These are phyloP conservation scores for Tretioscincus oriximinensis DNA, from an alignment of 2,113 vertebrate genomes.

Conservation along the genomic window DNA sequence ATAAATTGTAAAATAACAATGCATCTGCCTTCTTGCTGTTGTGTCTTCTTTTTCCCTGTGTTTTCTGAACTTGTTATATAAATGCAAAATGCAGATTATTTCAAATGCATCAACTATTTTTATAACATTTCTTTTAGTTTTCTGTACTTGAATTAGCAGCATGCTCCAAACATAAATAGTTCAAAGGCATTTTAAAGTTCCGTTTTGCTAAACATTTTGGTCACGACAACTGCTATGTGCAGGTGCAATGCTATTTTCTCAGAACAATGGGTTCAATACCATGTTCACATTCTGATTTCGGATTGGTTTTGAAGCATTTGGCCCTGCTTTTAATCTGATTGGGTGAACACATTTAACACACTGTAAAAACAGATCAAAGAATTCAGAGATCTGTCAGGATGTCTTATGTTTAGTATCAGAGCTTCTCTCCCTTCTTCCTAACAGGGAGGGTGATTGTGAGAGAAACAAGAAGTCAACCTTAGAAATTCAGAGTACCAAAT, in stretches of 20 bases:
- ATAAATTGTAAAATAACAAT: no score
- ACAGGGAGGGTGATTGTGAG: background rate
- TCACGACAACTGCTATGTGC: no score
- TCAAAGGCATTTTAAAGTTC: background rate
- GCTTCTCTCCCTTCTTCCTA: slow-evolving; percentile 44
- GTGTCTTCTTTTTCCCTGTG: background rate
- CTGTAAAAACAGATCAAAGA: slow-evolving; percentile 47
- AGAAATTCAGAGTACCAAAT: slow-evolving; percentile 43
- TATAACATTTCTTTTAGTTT: background rate
- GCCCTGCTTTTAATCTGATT: background rate
- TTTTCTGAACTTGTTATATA: background rate
- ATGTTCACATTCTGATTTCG: fast-evolving
- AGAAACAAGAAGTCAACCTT: slow-evolving; percentile 17
- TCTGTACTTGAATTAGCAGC: background rate
- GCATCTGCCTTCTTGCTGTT: background rate
- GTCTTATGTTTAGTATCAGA: slow-evolving; percentile 44
- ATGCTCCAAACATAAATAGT: background rate
- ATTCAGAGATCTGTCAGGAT: background rate
- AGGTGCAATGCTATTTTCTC: slow-evolving; percentile 15
- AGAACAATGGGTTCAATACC: fast-evolving
- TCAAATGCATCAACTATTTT: background rate
- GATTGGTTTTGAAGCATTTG: background rate
- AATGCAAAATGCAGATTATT: background rate
- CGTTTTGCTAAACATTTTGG: no score
- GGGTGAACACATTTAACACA: slow-evolving; percentile 29